These are phyloP conservation scores for Clinocottus analis DNA, from an alignment of 2,113 vertebrate species.

Conservation along the genomic window DNA sequence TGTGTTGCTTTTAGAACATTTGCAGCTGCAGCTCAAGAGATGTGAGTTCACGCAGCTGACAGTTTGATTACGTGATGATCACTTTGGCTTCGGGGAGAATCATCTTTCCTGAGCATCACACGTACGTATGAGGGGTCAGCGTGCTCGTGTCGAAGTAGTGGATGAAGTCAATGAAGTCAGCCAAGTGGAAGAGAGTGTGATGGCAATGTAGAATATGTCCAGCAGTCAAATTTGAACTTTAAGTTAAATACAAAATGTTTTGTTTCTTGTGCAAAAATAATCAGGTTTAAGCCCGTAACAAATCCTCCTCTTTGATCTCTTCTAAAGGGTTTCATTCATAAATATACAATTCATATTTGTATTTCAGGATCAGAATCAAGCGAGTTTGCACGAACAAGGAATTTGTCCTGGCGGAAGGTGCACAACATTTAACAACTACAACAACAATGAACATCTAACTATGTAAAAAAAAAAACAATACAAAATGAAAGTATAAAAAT, in stretches of 20 bases:
- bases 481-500: too few relatives aligned
- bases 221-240: neutral
- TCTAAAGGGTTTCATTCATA: conserved; percentile 5
- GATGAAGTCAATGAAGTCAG: neutral
- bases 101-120: neutral
- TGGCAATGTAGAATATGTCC: neutral
- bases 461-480: too few relatives aligned
- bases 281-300: neutral
- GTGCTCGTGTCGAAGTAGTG: neutral
- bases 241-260: neutral
- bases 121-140: neutral
- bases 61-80: neutral
- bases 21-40: neutral
- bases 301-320: neutral
- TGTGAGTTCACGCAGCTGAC: neutral
- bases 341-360: conserved; percentile 13
- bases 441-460: too few relatives aligned
- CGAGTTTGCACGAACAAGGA: too few relatives aligned
- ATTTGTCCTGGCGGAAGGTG: too few relatives aligned
- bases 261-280: neutral
- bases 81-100: neutral
- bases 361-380: too few relatives aligned
- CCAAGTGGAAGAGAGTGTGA: neutral
- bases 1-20: neutral
- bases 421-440: too few relatives aligned